Evolutionary conservation across 2,797 vertebrate species (phyloP), one percentile per base, ranked within the genome.

Genomic region (Brachymystax lenok): DNA sequence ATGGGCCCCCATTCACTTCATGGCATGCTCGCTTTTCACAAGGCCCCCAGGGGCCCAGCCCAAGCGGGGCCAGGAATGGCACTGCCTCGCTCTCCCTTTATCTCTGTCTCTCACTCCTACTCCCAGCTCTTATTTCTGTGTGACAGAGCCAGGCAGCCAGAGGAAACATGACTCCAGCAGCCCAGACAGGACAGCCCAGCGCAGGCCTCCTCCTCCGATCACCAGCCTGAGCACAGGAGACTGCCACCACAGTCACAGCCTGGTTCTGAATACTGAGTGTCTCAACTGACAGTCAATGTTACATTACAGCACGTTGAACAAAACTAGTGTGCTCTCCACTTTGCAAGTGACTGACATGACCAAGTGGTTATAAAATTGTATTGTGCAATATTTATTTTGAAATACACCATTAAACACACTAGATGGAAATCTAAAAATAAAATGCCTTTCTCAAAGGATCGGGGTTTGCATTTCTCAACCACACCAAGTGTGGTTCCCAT

Each of bases 81-180:
- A 66, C 54, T 19, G 83, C 16, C 81, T 87, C 71, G 40, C 74
- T 19, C 71, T 8, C 51, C 82, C 83, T 84, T 86, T 74, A 16
- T 80, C n/a, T 81, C 77, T 6, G 40, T 56, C 76, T 74, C 78
- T 69, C 71, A n/a, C 51, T 79, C 79, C 69, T 76, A 78, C 79
- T 66, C 73, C 66, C 79, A 74, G 81, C 86, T 91, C 88, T 86
- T n/a, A 16, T 90, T 90, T 92, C 86, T 84, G 72, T 64, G 66
- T 77, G 86, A 89, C 82, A 88, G 66, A 68, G 79, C 46, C 77
- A 71, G 50, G 24, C 84, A 87, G 87, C 88, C 79, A 81, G 87
- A 82, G 64, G 92, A 82, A 90, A 93, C 90, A 88, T 89, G 91
- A 93, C 83, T 88, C 92, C 76, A 10, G 64, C 79, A 54, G 74